phyloP scores from a whole-genome alignment of 2,888 invertebrate genomes.

The Tenthredo livida region DNA sequence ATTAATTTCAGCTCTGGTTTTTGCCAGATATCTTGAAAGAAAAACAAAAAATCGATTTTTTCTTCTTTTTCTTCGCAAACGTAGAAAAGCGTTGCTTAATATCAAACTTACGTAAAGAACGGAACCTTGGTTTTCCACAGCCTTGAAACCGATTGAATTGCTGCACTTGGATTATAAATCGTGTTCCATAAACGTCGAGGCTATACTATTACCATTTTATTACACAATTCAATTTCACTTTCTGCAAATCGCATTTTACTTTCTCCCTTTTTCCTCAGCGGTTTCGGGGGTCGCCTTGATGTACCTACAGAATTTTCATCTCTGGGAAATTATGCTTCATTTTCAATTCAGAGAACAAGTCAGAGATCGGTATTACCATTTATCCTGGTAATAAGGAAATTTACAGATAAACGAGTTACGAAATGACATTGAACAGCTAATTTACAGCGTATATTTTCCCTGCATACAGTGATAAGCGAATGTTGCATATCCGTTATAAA shows the following conservation, averaged over 20 bases:
- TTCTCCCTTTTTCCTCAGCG: not conserved
- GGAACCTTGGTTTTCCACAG: constrained; percentile 42
- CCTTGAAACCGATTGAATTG: constrained; percentile 35
- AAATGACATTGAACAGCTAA: not conserved
- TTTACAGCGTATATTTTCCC: not conserved
- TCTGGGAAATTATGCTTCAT: not conserved
- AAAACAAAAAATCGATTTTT: no score
- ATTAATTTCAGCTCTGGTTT: no score
- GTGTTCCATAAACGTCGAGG: constrained; percentile 41
- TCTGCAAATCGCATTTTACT: no score
- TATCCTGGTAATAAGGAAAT: not conserved
- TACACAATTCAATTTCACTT: not conserved
- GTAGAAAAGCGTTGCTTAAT: not conserved
- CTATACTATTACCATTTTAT: not conserved
- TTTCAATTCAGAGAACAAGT: not conserved
- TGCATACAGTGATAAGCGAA: not conserved
- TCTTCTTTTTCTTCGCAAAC: no score
- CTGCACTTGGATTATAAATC: constrained; percentile 11
- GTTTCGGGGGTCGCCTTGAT: not conserved
- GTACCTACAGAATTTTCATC: not conserved
- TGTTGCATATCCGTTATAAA: not conserved
- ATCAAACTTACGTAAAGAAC: constrained; percentile 36
- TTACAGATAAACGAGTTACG: not conserved
- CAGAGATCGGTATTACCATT: not conserved
- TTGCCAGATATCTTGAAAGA: no score